Percentiles rank a stretch among this genome's conserved stretches.
These are phyloP conservation scores for Rhombomys opimus DNA, from an alignment of 2,113 vertebrate genomes.

Conservation along the genomic window DNA sequence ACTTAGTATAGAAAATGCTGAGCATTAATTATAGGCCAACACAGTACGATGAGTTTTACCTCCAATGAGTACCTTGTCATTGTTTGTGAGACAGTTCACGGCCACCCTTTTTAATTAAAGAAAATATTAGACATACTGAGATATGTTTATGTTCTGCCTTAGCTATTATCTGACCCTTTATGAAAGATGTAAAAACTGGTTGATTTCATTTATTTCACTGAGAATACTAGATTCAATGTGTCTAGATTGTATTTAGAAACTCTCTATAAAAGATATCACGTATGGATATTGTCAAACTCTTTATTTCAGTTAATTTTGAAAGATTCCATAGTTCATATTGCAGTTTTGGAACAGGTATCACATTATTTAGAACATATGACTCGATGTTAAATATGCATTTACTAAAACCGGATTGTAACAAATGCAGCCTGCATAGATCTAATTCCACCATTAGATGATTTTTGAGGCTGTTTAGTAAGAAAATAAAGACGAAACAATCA, in stretches of 20 bases:
- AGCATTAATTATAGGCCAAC: not conserved
- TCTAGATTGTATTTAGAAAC: slow-evolving; percentile 27
- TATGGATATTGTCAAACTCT: not conserved
- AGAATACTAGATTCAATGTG: slow-evolving; percentile 9
- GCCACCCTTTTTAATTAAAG: not conserved
- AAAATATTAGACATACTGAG: not conserved
- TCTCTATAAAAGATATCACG: not conserved
- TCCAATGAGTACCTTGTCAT: too few species aligned
- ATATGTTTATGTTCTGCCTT: slow-evolving; percentile 9
- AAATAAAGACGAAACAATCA: not conserved
- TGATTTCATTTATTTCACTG: not conserved
- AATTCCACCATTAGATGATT: not conserved
- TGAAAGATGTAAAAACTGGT: slow-evolving; percentile 2
- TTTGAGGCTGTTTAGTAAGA: not conserved
- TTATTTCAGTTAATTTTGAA: slow-evolving; percentile 45
- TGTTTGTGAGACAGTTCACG: not conserved
- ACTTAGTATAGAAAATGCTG: not conserved
- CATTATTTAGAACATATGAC: not conserved
- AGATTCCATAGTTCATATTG: not conserved
- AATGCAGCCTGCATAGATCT: not conserved
- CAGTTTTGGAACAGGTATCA: slow-evolving; percentile 15
- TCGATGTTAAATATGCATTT: slow-evolving; percentile 39
- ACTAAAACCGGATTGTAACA: not conserved
- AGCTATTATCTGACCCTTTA: not conserved
- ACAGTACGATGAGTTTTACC: not conserved